These are phyloP conservation scores for Orchestes rusci DNA, from an alignment of 2,888 invertebrate genomes.

Conservation along the genomic window DNA sequence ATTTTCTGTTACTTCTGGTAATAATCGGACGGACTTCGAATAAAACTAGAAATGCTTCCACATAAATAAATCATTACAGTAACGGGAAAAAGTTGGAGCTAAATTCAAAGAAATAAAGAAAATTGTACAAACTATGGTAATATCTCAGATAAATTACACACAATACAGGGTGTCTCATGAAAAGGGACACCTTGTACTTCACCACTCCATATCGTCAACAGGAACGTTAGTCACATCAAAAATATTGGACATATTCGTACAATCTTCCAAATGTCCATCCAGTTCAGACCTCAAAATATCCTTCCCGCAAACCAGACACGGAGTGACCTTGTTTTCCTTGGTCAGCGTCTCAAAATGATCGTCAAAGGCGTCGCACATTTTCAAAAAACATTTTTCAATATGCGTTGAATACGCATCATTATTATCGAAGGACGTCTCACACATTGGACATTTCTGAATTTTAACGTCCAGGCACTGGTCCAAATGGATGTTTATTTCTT, in stretches of 20 bases:
- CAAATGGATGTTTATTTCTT: constrained; percentile 22
- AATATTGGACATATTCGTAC: constrained; percentile 41
- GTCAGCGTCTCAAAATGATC: constrained; percentile 40
- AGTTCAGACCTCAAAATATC: constrained; percentile 35
- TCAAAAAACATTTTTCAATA: too few species aligned
- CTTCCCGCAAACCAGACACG: constrained; percentile 44
- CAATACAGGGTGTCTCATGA: too few species aligned
- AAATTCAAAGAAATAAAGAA: too few species aligned
- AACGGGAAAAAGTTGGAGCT: too few species aligned
- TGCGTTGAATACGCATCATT: too few species aligned
- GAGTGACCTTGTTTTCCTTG: constrained; percentile 13
- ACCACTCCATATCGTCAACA: constrained; percentile 25
- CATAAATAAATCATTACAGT: too few species aligned
- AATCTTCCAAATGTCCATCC: constrained; percentile 42
- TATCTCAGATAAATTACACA: too few species aligned
- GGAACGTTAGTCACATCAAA: constrained; percentile 37
- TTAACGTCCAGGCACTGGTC: constrained; percentile 3
- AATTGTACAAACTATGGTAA: too few species aligned
- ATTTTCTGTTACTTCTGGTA: too few species aligned
- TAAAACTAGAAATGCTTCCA: too few species aligned
- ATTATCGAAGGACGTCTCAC: constrained; percentile 33
- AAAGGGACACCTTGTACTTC: too few species aligned
- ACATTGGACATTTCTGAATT: constrained; percentile 40
- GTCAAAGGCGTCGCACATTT: constrained; percentile 35
- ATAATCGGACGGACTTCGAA: too few species aligned